These are phyloP conservation scores for Apocrypta bakeri DNA, from an alignment of 1,140 invertebrate species.

Conservation along the genomic window DNA sequence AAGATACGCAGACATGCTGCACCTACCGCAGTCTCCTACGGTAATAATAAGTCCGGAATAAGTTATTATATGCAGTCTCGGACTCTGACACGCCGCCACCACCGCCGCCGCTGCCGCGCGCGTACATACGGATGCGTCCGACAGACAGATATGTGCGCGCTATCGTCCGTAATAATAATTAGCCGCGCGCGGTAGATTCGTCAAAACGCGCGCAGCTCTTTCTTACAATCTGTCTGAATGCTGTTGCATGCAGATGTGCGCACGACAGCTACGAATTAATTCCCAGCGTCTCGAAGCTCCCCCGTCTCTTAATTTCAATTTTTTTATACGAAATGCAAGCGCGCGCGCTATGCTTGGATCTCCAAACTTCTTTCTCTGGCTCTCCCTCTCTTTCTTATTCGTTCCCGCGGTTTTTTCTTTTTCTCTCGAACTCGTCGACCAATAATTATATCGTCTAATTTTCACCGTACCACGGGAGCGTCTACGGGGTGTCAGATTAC, in stretches of 20 bases:
- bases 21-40: slow-evolving; percentile 60
- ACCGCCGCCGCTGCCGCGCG: slow-evolving; percentile 15
- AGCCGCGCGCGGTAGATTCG: slow-evolving; percentile 46
- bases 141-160: background rate
- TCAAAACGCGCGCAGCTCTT: slow-evolving; percentile 36
- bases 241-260: slow-evolving; percentile 9
- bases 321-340: slow-evolving; percentile 10
- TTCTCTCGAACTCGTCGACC: background rate
- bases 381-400: background rate
- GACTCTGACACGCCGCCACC: slow-evolving; percentile 49
- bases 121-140: background rate
- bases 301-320: slow-evolving; percentile 51
- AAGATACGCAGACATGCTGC: background rate
- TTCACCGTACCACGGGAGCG: slow-evolving; percentile 1
- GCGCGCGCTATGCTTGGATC: background rate
- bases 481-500: slow-evolving; percentile 26
- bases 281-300: slow-evolving; percentile 38
- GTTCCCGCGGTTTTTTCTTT: background rate
- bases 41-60: slow-evolving; percentile 69
- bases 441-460: slow-evolving; percentile 17
- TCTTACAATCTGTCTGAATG: background rate
- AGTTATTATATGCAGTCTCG: slow-evolving; percentile 65
- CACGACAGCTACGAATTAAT: slow-evolving; percentile 53
- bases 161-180: slow-evolving; percentile 46
- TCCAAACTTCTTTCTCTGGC: background rate